Evolutionary conservation across 2,113 vertebrate species (phyloP).

Genomic region (Gnathonemus echidnorhynchus): DNA sequence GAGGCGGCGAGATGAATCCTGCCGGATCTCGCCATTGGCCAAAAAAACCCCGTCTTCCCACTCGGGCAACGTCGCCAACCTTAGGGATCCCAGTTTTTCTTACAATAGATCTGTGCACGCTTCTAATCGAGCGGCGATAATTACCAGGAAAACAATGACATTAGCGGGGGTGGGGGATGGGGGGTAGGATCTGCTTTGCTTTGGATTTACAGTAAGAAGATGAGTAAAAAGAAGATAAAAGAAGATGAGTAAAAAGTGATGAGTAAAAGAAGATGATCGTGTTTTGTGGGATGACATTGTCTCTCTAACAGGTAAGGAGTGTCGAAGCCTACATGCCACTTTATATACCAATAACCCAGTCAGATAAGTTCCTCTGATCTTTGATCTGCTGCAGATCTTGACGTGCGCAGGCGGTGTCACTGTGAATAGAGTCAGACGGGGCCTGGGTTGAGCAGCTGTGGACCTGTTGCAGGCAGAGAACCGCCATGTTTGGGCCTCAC

Average conservation of each 20-base stretch:
- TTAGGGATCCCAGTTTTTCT: slow-evolving; percentile 39
- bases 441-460: not conserved
- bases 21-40: slow-evolving; percentile 44
- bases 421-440: not conserved
- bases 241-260: no score
- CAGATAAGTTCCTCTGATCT: not conserved
- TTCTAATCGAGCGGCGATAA: not conserved
- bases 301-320: not conserved
- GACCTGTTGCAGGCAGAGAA: not conserved
- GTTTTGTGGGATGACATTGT: not conserved
- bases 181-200: not conserved
- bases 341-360: not conserved
- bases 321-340: not conserved
- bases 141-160: not conserved
- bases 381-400: not conserved
- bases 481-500: not conserved
- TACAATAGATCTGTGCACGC: not conserved
- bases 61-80: slow-evolving; percentile 45
- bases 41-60: slow-evolving; percentile 52
- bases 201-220: not conserved
- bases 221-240: not conserved
- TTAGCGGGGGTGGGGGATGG: not conserved
- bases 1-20: not conserved
- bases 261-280: not conserved
- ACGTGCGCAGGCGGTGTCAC: not conserved